Evolutionary conservation across 2,113 vertebrate species (phyloP).

Genomic region (Megalops atlanticus): DNA sequence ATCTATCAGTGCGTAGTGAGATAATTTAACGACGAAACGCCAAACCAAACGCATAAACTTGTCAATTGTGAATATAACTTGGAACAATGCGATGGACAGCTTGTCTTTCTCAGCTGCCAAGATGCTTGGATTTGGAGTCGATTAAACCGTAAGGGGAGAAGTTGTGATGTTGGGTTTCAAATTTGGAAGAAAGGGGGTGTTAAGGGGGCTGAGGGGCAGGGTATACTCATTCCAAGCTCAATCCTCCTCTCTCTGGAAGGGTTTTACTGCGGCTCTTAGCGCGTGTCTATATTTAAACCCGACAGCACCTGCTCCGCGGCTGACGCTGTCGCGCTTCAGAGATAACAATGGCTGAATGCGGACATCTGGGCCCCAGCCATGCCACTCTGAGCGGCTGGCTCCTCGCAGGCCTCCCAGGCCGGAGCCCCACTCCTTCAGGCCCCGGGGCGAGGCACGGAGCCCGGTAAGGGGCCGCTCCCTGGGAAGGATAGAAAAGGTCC

Average conservation of each 20-base stretch:
- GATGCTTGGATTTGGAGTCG: not conserved
- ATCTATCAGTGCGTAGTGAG: not conserved
- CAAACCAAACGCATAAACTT: not conserved
- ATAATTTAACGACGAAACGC: not conserved
- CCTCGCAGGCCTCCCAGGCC: not conserved
- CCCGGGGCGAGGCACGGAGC: not conserved
- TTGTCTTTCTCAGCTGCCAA: not conserved
- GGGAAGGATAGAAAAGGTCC: not conserved
- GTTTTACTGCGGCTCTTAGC: conserved; percentile 8
- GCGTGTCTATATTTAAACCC: conserved; percentile 37
- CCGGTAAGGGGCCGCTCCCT: not conserved
- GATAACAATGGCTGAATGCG: conserved; percentile 20
- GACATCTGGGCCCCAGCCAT: conserved; percentile 25
- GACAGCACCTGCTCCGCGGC: conserved; percentile 2
- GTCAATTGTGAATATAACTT: not conserved
- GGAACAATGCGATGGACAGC: conserved; percentile 1
- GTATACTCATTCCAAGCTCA: not conserved
- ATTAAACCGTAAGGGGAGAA: not conserved
- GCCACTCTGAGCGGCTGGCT: not conserved
- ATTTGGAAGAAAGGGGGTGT: not conserved
- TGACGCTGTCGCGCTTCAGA: conserved; percentile 11
- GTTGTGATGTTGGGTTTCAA: not conserved
- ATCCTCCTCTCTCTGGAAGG: not conserved
- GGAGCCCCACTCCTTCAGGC: not conserved
- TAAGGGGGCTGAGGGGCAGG: not conserved